phyloP scores from a whole-genome alignment of 2,888 invertebrate species.

The Synanthedon myopaeformis region DNA sequence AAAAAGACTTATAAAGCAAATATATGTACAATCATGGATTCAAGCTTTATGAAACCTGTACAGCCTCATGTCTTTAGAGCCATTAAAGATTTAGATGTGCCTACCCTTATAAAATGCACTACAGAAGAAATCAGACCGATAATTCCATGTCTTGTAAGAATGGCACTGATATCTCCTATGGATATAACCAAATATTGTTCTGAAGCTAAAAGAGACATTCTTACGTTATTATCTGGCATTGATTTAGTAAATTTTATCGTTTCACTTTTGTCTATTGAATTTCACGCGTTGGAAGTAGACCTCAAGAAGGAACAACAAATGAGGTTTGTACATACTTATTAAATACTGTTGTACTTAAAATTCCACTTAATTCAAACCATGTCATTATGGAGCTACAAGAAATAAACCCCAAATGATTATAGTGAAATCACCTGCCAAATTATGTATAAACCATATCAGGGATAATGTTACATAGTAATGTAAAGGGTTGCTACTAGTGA shows the following conservation, averaged over 20 bases:
- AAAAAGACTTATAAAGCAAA: background rate
- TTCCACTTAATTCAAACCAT: too few relatives aligned
- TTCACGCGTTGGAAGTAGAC: slow-evolving; percentile 91
- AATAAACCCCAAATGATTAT: too few relatives aligned
- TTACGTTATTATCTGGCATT: slow-evolving; percentile 90
- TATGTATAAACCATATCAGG: too few relatives aligned
- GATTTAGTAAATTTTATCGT: slow-evolving; percentile 96
- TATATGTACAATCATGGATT: slow-evolving; percentile 28
- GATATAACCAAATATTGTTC: slow-evolving; percentile 88
- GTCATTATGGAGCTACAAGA: too few relatives aligned
- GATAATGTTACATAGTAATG: too few relatives aligned
- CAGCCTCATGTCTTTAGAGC: slow-evolving; percentile 80
- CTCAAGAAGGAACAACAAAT: slow-evolving; percentile 92
- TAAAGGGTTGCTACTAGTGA: too few relatives aligned
- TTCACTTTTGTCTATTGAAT: slow-evolving; percentile 92
- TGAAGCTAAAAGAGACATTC: slow-evolving; percentile 85
- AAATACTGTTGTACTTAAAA: too few relatives aligned
- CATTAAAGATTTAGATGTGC: slow-evolving; percentile 85
- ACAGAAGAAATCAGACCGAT: slow-evolving; percentile 88
- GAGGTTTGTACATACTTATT: slow-evolving; percentile 58
- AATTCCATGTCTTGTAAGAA: slow-evolving; percentile 91
- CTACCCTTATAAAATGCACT: slow-evolving; percentile 77
- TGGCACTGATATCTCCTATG: slow-evolving; percentile 88
- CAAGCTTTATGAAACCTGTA: slow-evolving; percentile 65
- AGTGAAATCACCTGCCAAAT: too few relatives aligned